A percentile compares a stretch with the other conserved stretches of the same genome.
phyloP scores from a whole-genome alignment of 2,888 invertebrate species.

The Apoderus coryli region DNA sequence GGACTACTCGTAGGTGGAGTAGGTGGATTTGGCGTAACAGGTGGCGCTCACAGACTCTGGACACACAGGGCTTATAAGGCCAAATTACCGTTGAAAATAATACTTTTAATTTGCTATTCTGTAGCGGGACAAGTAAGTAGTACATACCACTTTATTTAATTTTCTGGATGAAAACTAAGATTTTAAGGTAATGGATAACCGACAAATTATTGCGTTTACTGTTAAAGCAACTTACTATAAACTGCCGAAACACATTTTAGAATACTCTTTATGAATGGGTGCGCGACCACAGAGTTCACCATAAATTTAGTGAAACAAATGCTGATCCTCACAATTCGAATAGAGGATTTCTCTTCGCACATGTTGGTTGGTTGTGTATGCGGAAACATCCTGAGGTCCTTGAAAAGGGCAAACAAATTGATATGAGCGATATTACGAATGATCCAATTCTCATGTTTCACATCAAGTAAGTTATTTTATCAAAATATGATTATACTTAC shows the following conservation, averaged over 20 bases:
- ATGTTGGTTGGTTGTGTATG: conserved; percentile 87
- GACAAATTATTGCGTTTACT: too few relatives aligned
- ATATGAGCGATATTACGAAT: conserved; percentile 54
- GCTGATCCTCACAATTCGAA: conserved; percentile 83
- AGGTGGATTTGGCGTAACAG: conserved; percentile 77
- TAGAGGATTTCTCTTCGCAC: conserved; percentile 86
- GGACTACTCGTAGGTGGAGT: conserved; percentile 32
- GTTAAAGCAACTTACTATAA: too few relatives aligned
- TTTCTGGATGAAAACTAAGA: too few relatives aligned
- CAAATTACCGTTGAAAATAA: conserved; percentile 62
- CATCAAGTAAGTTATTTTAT: conserved; percentile 42
- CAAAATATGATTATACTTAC: too few relatives aligned
- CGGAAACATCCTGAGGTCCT: conserved; percentile 78
- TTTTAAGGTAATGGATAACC: too few relatives aligned
- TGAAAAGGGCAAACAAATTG: conserved; percentile 59
- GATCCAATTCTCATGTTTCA: conserved; percentile 72
- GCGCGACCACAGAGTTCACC: conserved; percentile 71
- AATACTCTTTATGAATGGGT: conserved; percentile 83
- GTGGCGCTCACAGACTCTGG: conserved; percentile 90
- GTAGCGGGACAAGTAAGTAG: conserved; percentile 42
- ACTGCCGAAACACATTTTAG: too few relatives aligned
- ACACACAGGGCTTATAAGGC: conserved; percentile 89
- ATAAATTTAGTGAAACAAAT: conserved; percentile 79
- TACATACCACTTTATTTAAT: too few relatives aligned
- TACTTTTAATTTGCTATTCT: conserved; percentile 69